Evolutionary conservation across 2,888 invertebrate genomes (phyloP), one percentile per base, ranked within the genome.

Genomic region (Brachypterus glaber): DNA sequence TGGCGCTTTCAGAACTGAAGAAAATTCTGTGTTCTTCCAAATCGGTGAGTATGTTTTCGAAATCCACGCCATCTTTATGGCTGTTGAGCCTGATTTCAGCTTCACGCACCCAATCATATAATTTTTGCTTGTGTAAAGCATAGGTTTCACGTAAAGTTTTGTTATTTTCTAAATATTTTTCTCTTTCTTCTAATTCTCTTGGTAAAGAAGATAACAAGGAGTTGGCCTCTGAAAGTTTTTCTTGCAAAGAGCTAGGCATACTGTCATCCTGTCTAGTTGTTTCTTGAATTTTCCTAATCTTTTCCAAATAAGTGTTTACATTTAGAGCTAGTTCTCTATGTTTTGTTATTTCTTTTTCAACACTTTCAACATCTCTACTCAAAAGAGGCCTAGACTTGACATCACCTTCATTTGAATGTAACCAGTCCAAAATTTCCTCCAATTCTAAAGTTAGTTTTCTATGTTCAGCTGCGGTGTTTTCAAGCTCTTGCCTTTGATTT

Each of bases 1-100:
- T 82, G 14, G 77, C 74, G 1, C 77, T 71, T 55, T 89, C 87
- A 27, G 82, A 82, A 44, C 79, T 77, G 61, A 89, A 89, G 74
- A 86, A 89, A 25, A 79, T 74, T 65, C 87, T 89, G 58, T 90
- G 90, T 53, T 90, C 87, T 57, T 89, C 86, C 15, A 93, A 69
- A 55, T 90, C 87, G 4, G 77, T 71, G 32, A 81, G 70, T 5
- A 92, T 80, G 49, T 87, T 87, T 51, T 86, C 85, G 56, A 89
- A 91, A 60, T 93, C 87, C 4, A 92, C 81, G 9, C 91, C 91
- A 46, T 85, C 82, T 54, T 84, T 83, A 45, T 82, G 79, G 55
- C 82, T 78, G 44, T 79, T 77, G 14, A 92, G 63, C 29, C 83
- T 76, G 33, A 80, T 76, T 49, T 82, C 82, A 0, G 90, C 88